Evolutionary conservation across 2,888 invertebrate genomes (phyloP), one percentile per base, ranked within the genome.

Genomic region (Dryocosmus kuriphilus): DNA sequence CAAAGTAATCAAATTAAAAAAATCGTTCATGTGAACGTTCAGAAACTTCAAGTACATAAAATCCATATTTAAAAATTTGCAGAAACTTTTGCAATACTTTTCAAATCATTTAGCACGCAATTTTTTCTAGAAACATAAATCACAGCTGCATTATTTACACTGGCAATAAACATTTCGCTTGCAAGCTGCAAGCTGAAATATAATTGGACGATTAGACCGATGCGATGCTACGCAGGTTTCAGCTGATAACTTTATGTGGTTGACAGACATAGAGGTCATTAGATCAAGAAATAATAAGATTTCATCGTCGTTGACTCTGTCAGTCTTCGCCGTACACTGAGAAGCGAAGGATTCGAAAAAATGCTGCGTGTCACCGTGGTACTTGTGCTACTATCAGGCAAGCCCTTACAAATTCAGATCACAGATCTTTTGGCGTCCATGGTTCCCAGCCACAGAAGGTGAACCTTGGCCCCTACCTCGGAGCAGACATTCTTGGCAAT

Each of bases 381-480:
- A n/a, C 51, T 71, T 27, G 65, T 51, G 51, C 51, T 80, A 63
- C 32, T 60, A 55, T 76, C 55, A n/a, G 6, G n/a, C 6, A 22
- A 22, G 55, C 14, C 14, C n/a, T 27, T 2, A 61, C 75, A 11
- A 74, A 77, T 22, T 81, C 85, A 83, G 90, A 92, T 6, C 88
- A 92, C 60, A 90, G 92, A 16, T 24, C 19, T 38, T 65, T 65
- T 6, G 94, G 94, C 0, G n/a, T n/a, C 93, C 94, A 0, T 90
- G 88, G 87, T 92, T 93, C 19, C 92, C 90, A 0, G 92, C 94
- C 0, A 94, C 95, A 0, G 92, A 92, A 80, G 96, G 95, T 1
- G 93, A 94, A 89, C 93, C 95, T 0, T 96, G 96, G 95, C 96
- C 96, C 0, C 92, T 93, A 86, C 95, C 95, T 0, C 93, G 93